phyloP scores from a whole-genome alignment of 37 sponge, comb jelly and placozoan species.

The Beroe ovata region DNA sequence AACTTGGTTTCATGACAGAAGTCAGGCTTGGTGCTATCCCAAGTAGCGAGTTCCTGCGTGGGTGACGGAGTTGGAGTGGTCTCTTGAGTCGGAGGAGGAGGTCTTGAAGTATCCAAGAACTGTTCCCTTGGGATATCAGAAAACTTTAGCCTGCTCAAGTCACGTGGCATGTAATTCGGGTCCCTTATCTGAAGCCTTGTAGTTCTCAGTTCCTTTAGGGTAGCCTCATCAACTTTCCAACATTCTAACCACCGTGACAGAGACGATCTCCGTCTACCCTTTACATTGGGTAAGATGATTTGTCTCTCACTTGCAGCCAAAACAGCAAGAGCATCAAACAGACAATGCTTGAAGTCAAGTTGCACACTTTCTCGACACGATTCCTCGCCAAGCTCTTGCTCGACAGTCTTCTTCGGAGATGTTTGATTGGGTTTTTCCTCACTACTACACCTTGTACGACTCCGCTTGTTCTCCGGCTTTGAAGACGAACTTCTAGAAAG shows the following conservation, averaged over 20 bases:
- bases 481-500: neutral
- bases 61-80: neutral
- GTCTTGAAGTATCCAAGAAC: neutral
- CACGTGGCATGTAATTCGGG: neutral
- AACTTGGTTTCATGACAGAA: neutral
- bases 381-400: neutral
- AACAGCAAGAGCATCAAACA: slow-evolving; percentile 45
- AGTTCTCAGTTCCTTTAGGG: slow-evolving; percentile 14
- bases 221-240: slow-evolving; percentile 11
- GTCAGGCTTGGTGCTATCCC: slow-evolving; percentile 12
- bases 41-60: neutral
- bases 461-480: slow-evolving; percentile 1
- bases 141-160: slow-evolving; percentile 32
- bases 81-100: neutral
- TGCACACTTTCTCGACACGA: neutral
- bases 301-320: neutral
- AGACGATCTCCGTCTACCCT: neutral
- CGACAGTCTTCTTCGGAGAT: neutral
- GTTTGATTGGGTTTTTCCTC: neutral
- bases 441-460: neutral
- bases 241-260: neutral
- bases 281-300: neutral
- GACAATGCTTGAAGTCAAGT: neutral
- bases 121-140: neutral
- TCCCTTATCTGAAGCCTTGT: slow-evolving; percentile 2